Evolutionary conservation across 2,113 vertebrate genomes (phyloP).

Genomic region (Trematocara unimaculatum): DNA sequence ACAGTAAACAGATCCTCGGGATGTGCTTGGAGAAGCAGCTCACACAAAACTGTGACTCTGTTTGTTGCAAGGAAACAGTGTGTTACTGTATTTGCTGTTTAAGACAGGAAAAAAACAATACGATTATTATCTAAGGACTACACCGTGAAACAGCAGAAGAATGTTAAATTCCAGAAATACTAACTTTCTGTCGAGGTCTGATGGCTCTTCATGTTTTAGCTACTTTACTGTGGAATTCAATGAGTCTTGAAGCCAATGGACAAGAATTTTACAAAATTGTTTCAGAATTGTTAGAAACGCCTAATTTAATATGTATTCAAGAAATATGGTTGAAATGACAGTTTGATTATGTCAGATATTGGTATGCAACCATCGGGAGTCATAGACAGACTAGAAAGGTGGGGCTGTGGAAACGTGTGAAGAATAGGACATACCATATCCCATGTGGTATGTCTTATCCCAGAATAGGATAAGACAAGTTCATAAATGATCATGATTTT

Average conservation of each 20-base stretch:
- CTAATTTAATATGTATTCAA: not conserved
- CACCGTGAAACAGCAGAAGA: not conserved
- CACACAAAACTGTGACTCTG: not conserved
- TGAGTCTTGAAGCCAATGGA: not conserved
- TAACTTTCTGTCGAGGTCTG: not conserved
- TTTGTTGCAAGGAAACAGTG: not conserved
- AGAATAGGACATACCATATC: not conserved
- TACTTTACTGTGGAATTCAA: not conserved
- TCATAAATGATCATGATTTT: not conserved
- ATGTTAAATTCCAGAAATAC: not conserved
- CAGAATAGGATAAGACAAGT: not conserved
- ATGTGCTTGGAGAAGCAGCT: not conserved
- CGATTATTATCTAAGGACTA: rapidly evolving
- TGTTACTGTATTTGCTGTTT: not conserved
- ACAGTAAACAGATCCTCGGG: not conserved
- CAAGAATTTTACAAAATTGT: not conserved
- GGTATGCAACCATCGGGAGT: not conserved
- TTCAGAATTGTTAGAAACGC: not conserved
- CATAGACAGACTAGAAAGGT: not conserved
- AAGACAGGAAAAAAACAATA: not conserved
- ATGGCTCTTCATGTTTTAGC: not conserved
- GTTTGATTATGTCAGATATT: not conserved
- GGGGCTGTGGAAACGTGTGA: not conserved
- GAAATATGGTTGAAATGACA: not conserved
- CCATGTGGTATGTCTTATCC: not conserved